Percentiles rank a stretch among this genome's conserved stretches.
These are phyloP conservation scores for Hypotaenidia okinawae DNA, from an alignment of 2,797 vertebrate genomes.

Conservation along the genomic window DNA sequence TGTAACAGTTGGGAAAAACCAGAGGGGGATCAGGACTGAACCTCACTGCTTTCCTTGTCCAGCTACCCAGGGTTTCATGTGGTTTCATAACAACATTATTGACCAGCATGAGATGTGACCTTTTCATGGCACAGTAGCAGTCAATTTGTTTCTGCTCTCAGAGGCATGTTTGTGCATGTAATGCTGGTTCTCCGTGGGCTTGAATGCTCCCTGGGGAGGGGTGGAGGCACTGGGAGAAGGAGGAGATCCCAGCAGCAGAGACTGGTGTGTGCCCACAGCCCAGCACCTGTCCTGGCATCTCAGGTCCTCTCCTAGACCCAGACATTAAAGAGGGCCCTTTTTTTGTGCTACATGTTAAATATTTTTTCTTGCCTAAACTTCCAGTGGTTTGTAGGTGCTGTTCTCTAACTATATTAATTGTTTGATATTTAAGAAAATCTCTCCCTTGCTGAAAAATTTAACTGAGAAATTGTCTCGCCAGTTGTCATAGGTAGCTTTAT, in stretches of 20 bases:
- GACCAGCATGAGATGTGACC: neutral
- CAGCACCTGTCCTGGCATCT: neutral
- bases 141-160: neutral
- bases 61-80: neutral
- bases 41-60: neutral
- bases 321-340: neutral
- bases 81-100: constrained; percentile 29
- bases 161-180: neutral
- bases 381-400: neutral
- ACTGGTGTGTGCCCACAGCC: neutral
- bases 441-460: neutral
- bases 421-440: neutral
- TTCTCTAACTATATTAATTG: neutral
- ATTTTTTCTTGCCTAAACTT: neutral
- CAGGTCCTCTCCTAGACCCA: neutral
- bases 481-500: neutral
- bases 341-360: neutral
- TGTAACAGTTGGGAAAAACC: neutral
- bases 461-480: neutral
- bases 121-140: neutral
- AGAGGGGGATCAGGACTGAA: neutral
- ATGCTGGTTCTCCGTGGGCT: neutral
- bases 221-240: neutral
- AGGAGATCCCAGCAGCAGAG: neutral
- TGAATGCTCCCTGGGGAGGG: neutral